Conservation (phyloP, 2,113 vertebrate species). For the Corythornis madagascariensis region DNA sequence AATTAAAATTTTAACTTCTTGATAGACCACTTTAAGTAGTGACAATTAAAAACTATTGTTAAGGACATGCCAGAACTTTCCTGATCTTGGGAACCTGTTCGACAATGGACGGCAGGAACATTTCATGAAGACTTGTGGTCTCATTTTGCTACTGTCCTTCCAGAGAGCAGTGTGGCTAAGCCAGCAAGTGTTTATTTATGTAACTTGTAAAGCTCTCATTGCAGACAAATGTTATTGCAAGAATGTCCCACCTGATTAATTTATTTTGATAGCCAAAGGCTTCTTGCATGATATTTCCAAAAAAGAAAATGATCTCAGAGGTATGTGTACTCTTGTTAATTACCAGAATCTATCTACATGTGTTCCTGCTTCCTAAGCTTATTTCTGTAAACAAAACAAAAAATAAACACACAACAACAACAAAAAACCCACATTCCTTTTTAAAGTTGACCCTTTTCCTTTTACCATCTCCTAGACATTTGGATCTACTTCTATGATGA, state of each 20-base stretch:
- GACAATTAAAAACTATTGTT: neutral
- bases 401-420: neutral
- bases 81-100: neutral
- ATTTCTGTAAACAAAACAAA: neutral
- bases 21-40: neutral
- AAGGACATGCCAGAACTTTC: neutral
- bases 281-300: constrained; percentile 24
- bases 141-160: neutral
- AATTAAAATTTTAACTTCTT: constrained; percentile 16
- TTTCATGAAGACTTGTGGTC: neutral
- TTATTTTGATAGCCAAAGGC: neutral
- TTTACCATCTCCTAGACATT: neutral
- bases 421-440: neutral
- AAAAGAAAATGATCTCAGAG: neutral
- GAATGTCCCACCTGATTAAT: neutral
- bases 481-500: neutral
- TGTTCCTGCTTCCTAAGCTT: neutral
- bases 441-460: neutral
- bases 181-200: constrained; percentile 27
- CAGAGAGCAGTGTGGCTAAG: neutral
- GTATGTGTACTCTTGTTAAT: neutral
- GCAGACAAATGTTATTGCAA: neutral
- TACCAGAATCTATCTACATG: neutral
- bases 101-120: neutral
- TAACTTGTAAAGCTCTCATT: constrained; percentile 4